Percentiles rank a stretch among this genome's conserved stretches.
Conservation (phyloP, 2,797 vertebrate genomes). For the Corythornis leucogaster region DNA sequence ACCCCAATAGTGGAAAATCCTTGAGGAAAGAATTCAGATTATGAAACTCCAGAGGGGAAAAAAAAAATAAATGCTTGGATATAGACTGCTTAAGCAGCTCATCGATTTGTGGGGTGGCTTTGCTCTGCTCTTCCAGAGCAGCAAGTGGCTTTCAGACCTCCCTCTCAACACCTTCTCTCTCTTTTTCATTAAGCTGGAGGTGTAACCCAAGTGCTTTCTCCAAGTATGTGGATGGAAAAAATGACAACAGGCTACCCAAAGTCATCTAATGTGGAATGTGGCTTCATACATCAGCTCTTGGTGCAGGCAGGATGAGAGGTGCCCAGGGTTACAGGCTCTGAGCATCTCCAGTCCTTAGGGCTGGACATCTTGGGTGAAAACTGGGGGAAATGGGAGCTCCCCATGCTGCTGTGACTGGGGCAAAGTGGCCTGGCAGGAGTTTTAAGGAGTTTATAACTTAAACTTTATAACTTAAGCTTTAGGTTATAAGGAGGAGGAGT, state of each 20-base stretch:
- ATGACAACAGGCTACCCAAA: background rate
- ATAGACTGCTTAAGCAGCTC: background rate
- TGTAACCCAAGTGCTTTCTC: background rate
- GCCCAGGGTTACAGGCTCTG: fast-evolving
- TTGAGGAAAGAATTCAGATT: constrained; percentile 15
- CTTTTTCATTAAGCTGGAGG: background rate
- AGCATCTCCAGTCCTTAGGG: background rate
- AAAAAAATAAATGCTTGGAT: background rate
- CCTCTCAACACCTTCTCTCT: background rate
- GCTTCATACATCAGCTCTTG: background rate
- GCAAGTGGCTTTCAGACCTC: background rate
- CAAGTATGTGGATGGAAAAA: background rate
- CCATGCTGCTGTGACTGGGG: fast-evolving
- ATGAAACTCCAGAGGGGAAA: background rate
- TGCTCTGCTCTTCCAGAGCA: background rate
- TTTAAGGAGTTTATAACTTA: background rate
- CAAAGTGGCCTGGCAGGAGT: background rate
- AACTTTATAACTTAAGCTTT: too few species aligned
- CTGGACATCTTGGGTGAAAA: background rate
- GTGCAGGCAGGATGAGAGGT: background rate
- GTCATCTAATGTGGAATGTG: fast-evolving
- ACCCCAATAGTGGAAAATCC: constrained; percentile 33
- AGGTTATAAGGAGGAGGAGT: background rate
- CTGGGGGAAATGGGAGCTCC: background rate
- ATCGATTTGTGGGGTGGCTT: background rate